Conservation (phyloP, 2,888 invertebrate genomes). For the Lottia scabra region DNA sequence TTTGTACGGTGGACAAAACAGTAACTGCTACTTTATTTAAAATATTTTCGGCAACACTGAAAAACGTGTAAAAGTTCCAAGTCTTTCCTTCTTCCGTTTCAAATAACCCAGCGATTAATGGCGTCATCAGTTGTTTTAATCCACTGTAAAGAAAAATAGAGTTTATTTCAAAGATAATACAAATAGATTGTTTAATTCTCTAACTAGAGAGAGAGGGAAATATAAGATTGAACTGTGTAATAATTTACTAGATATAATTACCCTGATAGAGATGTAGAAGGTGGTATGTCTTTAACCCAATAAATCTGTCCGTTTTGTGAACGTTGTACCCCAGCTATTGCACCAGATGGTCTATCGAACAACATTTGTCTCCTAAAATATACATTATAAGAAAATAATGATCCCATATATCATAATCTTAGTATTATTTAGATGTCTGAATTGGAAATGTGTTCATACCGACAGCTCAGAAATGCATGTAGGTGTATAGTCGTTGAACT, state of each 20-base stretch:
- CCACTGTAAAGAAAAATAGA: conserved; percentile 73
- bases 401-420: too few relatives aligned
- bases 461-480: too few relatives aligned
- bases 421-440: too few relatives aligned
- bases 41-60: conserved; percentile 86
- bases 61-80: conserved; percentile 94
- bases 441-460: too few relatives aligned
- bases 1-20: conserved; percentile 42
- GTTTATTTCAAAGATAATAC: too few relatives aligned
- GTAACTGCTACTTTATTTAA: conserved; percentile 71
- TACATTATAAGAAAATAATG: conserved; percentile 4
- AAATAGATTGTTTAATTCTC: too few relatives aligned
- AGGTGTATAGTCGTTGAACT: too few relatives aligned
- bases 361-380: conserved; percentile 81
- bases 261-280: conserved; percentile 85
- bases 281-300: conserved; percentile 89
- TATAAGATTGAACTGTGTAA: too few relatives aligned
- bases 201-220: too few relatives aligned
- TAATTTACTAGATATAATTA: conserved; percentile 38
- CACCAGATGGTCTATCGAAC: conserved; percentile 91
- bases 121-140: conserved; percentile 86
- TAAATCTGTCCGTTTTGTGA: conserved; percentile 91
- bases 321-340: conserved; percentile 88
- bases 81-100: conserved; percentile 89
- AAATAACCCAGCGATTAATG: conserved; percentile 87